These are phyloP conservation scores for Eilema depressum DNA, from an alignment of 2,888 invertebrate genomes.

Conservation along the genomic window DNA sequence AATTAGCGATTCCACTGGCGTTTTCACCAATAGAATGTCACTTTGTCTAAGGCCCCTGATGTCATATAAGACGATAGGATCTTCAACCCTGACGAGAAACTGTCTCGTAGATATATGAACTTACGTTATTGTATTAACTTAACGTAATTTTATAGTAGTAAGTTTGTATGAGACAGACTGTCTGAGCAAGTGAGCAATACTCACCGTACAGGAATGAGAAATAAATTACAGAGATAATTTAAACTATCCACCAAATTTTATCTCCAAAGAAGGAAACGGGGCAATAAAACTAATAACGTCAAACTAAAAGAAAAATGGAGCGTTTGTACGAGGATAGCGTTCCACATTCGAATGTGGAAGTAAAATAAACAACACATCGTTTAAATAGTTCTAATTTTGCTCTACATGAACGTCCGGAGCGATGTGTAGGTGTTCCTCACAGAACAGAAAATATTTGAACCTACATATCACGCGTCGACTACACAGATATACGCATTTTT, in stretches of 20 bases:
- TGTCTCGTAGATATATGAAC: background rate
- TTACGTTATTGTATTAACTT: background rate
- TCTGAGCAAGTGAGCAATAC: background rate
- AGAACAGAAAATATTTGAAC: background rate
- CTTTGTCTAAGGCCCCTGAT: no score
- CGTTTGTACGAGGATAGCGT: background rate
- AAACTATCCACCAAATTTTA: background rate
- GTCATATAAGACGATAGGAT: background rate
- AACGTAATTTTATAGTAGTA: background rate
- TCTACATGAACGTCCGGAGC: slow-evolving; percentile 59
- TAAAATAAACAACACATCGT: slow-evolving; percentile 55
- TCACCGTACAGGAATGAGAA: background rate
- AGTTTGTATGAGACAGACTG: background rate
- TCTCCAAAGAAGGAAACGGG: background rate
- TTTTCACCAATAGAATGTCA: no score
- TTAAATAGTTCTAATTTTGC: slow-evolving; percentile 64
- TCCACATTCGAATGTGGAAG: slow-evolving; percentile 33
- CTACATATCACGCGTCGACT: slow-evolving; percentile 22
- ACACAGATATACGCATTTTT: slow-evolving; percentile 52
- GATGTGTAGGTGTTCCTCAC: slow-evolving; percentile 36
- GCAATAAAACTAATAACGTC: slow-evolving; percentile 5
- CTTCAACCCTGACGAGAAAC: background rate
- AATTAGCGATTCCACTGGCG: no score
- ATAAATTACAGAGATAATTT: background rate
- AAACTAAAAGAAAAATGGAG: slow-evolving; percentile 11